Base-by-base conservation (phyloP, 2,797 vertebrate species). In the Silurus lanzhouensis region DNA sequence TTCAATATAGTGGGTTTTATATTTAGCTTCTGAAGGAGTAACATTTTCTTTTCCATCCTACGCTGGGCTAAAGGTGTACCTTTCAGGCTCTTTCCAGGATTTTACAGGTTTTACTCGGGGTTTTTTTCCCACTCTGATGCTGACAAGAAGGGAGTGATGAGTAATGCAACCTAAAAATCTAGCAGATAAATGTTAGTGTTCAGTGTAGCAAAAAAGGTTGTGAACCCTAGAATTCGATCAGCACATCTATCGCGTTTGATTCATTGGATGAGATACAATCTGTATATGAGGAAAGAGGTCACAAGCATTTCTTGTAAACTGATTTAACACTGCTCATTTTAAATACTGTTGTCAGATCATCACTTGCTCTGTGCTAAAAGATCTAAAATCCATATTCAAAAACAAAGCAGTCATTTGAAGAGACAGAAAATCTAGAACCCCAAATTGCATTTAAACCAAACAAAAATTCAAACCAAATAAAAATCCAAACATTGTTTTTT, bases 1-100 rank as follows among this genome's bases (percentile, higher is more conserved):
- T 74, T 74, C 70, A 48, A 58, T 19, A 63, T 71, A 61, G 57
- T 44, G 67, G 14, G 25, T 75, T 83, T 71, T 75, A 63, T 60
- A 48, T 74, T 74, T 83, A 72, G 57, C 57, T 52, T 83, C 60
- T 48, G 20, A n/a, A 60, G 58, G 57, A 27, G 57, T 27, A 27
- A 19, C 1, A 46, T 71, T 64, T 75, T 38, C 38, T 74, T 70
- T 38, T 20, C 1, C 75, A 17, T 77, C 75, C 75, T 22, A 77
- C 75, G 9, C 75, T 77, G 75, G 75, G 57, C 27, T 60, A 60
- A 60, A 77, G 75, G 17, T 77, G 27, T 38, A 27, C 14, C 52
- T 57, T 75, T 75, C 75, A 60, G 57, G 19, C 27, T 60, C 55
- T 60, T 76, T 60, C 55, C 57, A 60, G 27, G 75, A 76, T 57